A percentile compares a stretch with the other conserved stretches of the same genome.
Conservation (phyloP, 2,797 vertebrate genomes). For the Schizopygopsis malacanthus region DNA sequence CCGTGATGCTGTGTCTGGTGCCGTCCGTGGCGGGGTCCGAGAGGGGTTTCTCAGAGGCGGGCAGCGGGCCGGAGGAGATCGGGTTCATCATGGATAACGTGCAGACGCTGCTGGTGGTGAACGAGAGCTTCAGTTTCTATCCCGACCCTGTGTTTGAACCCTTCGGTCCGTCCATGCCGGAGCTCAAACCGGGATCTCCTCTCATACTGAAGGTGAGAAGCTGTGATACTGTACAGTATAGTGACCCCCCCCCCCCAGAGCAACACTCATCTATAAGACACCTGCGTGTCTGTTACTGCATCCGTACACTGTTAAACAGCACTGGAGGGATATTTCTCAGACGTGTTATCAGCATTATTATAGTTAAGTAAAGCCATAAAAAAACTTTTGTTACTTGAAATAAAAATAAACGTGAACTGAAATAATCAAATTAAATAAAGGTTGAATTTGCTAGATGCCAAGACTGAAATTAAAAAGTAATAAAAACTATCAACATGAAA, state of each 20-base stretch:
- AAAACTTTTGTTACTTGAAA: neutral
- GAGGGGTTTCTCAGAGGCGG: slow-evolving; percentile 83
- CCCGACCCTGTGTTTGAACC: slow-evolving; percentile 93
- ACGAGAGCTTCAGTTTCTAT: slow-evolving; percentile 90
- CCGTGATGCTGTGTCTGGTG: slow-evolving; percentile 93
- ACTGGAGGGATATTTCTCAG: neutral
- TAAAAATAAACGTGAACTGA: no score
- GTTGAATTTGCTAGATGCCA: neutral
- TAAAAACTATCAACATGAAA: neutral
- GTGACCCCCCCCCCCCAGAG: neutral
- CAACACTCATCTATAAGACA: neutral
- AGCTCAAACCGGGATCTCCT: slow-evolving; percentile 95
- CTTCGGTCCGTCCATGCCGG: slow-evolving; percentile 85
- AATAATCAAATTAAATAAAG: neutral
- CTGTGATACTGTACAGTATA: neutral
- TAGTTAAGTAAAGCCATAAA: neutral
- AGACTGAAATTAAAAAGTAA: neutral
- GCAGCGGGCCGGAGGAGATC: slow-evolving; percentile 91
- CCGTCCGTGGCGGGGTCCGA: slow-evolving; percentile 86
- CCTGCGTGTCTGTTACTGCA: neutral
- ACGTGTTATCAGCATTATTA: neutral
- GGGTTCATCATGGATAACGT: slow-evolving; percentile 97
- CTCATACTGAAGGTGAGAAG: slow-evolving; percentile 93
- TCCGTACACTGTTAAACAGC: neutral
- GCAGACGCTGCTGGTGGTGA: slow-evolving; percentile 88